phyloP scores from a whole-genome alignment of 1,140 invertebrate species.

The Danaus melanippus region DNA sequence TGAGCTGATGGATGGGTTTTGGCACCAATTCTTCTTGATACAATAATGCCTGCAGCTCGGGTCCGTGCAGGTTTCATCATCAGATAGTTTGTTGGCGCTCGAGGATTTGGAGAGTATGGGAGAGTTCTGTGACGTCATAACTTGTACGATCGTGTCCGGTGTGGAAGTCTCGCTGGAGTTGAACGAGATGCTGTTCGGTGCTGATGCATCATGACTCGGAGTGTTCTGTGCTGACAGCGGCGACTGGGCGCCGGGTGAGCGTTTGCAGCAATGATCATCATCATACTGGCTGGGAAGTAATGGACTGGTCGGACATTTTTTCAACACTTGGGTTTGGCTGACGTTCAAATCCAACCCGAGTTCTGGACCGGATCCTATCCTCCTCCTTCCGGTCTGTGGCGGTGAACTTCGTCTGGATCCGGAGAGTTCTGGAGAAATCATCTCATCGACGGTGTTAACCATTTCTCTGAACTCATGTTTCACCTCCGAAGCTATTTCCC shows the following conservation, averaged over 20 bases:
- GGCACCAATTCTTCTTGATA: constrained; percentile 74
- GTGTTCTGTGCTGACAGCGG: constrained; percentile 63
- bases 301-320: constrained; percentile 68
- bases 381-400: constrained; percentile 49
- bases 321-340: constrained; percentile 39
- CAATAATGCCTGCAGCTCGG: constrained; percentile 60
- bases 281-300: constrained; percentile 43
- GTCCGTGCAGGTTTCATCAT: constrained; percentile 68
- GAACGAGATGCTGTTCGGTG: constrained; percentile 64
- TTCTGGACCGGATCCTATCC: constrained; percentile 63
- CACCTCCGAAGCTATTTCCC: constrained; percentile 84
- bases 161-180: constrained; percentile 70
- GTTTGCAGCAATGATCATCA: constrained; percentile 39
- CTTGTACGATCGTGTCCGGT: constrained; percentile 69
- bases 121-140: constrained; percentile 50
- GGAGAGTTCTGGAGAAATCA: constrained; percentile 74
- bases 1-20: constrained; percentile 78
- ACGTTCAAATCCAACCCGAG: constrained; percentile 50
- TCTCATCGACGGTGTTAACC: constrained; percentile 81
- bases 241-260: constrained; percentile 45
- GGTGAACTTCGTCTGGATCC: constrained; percentile 59
- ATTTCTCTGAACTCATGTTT: constrained; percentile 82
- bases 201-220: constrained; percentile 56
- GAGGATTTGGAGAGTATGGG: constrained; percentile 61
- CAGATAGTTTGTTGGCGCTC: constrained; percentile 68